Percentiles rank a stretch among this genome's conserved stretches.
Conservation (phyloP, 2,113 vertebrate genomes). For the Chunga burmeisteri region DNA sequence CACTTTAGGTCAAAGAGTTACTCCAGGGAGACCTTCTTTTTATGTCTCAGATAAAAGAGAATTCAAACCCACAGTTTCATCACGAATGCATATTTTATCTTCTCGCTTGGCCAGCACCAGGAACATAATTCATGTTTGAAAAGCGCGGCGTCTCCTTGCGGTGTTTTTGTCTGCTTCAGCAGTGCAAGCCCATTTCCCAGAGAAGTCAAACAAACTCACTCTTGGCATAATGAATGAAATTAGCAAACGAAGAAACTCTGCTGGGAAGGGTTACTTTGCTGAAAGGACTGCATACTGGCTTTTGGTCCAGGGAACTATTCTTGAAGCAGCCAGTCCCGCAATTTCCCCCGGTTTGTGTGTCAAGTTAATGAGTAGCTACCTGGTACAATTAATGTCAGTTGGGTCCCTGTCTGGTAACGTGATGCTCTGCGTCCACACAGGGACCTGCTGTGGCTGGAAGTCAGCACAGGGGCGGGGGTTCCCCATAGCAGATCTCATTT, state of each 20-base stretch:
- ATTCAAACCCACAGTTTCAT: background rate
- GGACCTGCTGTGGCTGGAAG: background rate
- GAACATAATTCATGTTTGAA: background rate
- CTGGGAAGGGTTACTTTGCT: background rate
- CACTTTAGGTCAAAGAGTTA: background rate
- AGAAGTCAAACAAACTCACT: background rate
- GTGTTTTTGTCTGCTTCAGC: background rate
- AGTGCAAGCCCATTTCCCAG: background rate
- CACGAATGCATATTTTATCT: background rate
- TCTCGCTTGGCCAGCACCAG: background rate
- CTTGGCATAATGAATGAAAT: background rate
- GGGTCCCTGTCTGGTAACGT: background rate
- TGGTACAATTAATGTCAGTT: background rate
- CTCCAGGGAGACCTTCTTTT: background rate
- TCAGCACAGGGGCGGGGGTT: background rate
- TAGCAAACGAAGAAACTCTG: background rate
- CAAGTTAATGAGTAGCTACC: background rate
- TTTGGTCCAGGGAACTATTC: background rate
- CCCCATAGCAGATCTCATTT: background rate
- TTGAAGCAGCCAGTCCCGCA: background rate
- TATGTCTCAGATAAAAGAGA: background rate
- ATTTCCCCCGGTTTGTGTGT: background rate
- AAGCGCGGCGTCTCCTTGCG: background rate
- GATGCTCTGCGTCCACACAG: background rate
- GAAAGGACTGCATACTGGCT: background rate